Evolutionary conservation across 1,140 invertebrate species (phyloP).

Genomic region (Choristoneura fumiferana): DNA sequence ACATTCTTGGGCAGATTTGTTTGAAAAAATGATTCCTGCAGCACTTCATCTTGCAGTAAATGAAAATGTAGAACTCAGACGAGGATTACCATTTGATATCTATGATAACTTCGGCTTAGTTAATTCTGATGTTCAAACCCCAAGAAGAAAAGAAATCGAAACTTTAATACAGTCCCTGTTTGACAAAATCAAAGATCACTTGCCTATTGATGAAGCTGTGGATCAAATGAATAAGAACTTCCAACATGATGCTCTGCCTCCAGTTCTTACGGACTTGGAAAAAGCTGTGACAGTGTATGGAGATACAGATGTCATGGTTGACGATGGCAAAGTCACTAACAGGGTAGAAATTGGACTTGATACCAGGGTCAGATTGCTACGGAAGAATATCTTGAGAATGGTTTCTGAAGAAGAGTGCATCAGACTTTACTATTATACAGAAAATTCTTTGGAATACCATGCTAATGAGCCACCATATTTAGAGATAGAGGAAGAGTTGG

Average conservation of each 20-base stretch:
- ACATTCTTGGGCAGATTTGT: slow-evolving; percentile 92
- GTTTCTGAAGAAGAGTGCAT: slow-evolving; percentile 83
- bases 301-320: slow-evolving; percentile 84
- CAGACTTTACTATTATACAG: slow-evolving; percentile 87
- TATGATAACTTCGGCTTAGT: slow-evolving; percentile 86
- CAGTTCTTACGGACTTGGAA: slow-evolving; percentile 84
- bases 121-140: slow-evolving; percentile 76
- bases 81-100: slow-evolving; percentile 90
- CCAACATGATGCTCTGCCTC: slow-evolving; percentile 93
- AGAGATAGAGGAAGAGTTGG: slow-evolving; percentile 83
- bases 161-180: slow-evolving; percentile 82
- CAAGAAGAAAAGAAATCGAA: slow-evolving; percentile 78
- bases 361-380: slow-evolving; percentile 84
- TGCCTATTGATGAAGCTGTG: slow-evolving; percentile 89
- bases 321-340: slow-evolving; percentile 81
- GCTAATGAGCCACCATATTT: slow-evolving; percentile 88
- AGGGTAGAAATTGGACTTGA: slow-evolving; percentile 83
- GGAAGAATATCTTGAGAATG: slow-evolving; percentile 85
- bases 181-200: slow-evolving; percentile 80
- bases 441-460: slow-evolving; percentile 92
- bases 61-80: slow-evolving; percentile 85
- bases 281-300: slow-evolving; percentile 83
- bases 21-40: slow-evolving; percentile 89
- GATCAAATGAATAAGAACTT: slow-evolving; percentile 91
- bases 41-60: slow-evolving; percentile 87